phyloP scores from a whole-genome alignment of 2,113 vertebrate species.

The Himantopus leucocephalus region DNA sequence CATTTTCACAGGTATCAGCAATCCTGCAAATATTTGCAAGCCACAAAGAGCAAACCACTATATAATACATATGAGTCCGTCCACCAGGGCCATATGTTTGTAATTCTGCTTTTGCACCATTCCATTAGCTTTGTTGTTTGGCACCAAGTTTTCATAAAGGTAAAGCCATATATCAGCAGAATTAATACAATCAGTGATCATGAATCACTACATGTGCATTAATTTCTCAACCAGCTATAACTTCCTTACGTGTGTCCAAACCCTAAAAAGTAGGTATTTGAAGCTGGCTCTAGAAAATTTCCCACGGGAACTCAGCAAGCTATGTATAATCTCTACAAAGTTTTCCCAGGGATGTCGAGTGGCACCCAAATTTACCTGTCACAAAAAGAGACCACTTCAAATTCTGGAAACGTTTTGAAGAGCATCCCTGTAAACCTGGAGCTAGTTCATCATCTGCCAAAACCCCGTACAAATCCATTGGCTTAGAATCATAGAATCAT shows the following conservation, averaged over 20 bases:
- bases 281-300: background rate
- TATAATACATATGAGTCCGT: background rate
- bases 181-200: background rate
- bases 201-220: background rate
- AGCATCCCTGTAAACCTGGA: background rate
- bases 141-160: background rate
- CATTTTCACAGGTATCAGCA: background rate
- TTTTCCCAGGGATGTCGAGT: background rate
- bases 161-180: background rate
- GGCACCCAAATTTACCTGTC: background rate
- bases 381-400: background rate
- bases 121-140: background rate
- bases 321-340: background rate
- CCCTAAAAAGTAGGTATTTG: background rate
- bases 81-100: no score
- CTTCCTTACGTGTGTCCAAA: background rate
- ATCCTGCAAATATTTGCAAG: background rate
- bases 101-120: background rate
- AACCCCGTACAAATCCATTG: background rate
- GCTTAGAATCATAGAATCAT: no score
- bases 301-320: background rate
- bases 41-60: background rate
- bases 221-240: background rate
- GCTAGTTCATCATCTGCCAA: background rate
- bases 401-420: background rate